Evolutionary conservation across 2,797 vertebrate species (phyloP).

Genomic region (Danio tinwini): DNA sequence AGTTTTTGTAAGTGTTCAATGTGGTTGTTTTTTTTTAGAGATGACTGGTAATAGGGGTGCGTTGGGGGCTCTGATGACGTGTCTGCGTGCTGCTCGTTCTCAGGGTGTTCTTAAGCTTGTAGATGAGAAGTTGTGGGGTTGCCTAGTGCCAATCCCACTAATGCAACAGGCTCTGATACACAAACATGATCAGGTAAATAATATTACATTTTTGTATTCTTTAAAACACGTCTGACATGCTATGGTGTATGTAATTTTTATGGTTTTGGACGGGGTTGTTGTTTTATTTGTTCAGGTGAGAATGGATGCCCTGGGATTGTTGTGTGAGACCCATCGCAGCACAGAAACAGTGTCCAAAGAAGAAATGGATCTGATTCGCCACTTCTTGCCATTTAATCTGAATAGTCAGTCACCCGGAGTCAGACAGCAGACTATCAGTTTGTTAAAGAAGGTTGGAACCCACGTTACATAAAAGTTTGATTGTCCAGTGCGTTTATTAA

Average conservation of each 20-base stretch:
- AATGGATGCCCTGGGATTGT: constrained; percentile 90
- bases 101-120: constrained; percentile 84
- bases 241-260: background rate
- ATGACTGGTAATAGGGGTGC: constrained; percentile 81
- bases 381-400: constrained; percentile 88
- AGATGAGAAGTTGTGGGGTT: constrained; percentile 78
- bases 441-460: constrained; percentile 89
- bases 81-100: constrained; percentile 88
- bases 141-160: constrained; percentile 80
- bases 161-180: constrained; percentile 89
- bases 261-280: background rate
- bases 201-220: background rate
- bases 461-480: background rate
- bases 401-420: constrained; percentile 91
- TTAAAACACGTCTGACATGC: background rate
- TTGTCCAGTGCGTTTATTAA: background rate
- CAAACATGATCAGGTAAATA: constrained; percentile 90
- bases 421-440: constrained; percentile 87
- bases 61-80: constrained; percentile 92
- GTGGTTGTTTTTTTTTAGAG: constrained; percentile 59
- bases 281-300: constrained; percentile 79
- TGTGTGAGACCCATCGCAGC: constrained; percentile 93
- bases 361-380: constrained; percentile 86
- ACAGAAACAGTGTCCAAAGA: constrained; percentile 85
- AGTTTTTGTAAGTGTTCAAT: background rate